phyloP scores from a whole-genome alignment of 2,113 vertebrate species.

The Myodes glareolus region DNA sequence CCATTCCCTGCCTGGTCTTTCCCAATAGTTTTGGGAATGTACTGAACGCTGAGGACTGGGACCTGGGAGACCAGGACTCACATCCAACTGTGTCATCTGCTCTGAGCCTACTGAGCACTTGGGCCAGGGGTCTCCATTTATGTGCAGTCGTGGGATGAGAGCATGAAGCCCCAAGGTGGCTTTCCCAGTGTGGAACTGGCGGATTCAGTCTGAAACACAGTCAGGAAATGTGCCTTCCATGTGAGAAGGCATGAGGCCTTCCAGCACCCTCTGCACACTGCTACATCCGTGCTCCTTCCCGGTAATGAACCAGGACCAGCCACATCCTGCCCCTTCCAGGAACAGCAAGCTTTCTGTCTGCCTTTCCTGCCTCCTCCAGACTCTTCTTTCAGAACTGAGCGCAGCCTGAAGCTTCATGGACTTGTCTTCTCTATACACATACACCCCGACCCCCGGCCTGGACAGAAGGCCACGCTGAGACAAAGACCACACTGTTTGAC shows the following conservation, averaged over 20 bases:
- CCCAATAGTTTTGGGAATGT: background rate
- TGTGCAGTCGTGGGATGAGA: background rate
- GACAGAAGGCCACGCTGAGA: background rate
- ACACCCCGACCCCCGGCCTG: background rate
- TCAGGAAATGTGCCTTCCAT: constrained; percentile 35
- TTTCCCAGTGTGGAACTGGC: background rate
- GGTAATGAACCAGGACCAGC: constrained; percentile 30
- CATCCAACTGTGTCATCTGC: background rate
- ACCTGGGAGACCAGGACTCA: background rate
- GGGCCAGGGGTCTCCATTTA: background rate
- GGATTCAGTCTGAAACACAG: background rate
- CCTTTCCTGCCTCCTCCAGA: background rate
- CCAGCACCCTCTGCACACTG: background rate
- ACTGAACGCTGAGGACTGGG: background rate
- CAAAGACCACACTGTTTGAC: background rate
- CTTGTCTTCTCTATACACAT: background rate
- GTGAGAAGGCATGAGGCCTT: constrained; percentile 5
- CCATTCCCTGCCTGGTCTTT: background rate
- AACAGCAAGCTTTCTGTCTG: constrained; percentile 27
- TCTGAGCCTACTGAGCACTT: background rate
- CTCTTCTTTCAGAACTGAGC: background rate
- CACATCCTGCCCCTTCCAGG: constrained; percentile 67
- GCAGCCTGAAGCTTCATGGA: background rate
- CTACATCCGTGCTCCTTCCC: constrained; percentile 56
- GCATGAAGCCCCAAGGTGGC: background rate